Base-by-base conservation (phyloP, 2,797 vertebrate genomes). In the Iguana delicatissima region DNA sequence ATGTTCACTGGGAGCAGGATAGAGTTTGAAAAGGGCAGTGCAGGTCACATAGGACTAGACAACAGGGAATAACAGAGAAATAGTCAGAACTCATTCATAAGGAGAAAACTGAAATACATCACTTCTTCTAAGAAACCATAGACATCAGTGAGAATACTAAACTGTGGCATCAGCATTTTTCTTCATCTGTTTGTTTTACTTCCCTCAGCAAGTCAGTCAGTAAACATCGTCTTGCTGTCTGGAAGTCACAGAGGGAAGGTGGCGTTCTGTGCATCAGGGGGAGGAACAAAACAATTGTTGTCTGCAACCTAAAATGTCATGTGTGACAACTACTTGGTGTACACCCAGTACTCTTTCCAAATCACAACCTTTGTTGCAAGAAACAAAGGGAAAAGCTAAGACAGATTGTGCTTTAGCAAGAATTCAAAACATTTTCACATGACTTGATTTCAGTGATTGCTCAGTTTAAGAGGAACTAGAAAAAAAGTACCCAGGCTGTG, bases 371-470 rank as follows among this genome's bases (percentile, higher is more conserved):
- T 93, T 87, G 92, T 84, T 74, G 32, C n/a, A 81, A 85, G 20
- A 91, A 79, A 79, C 10, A 83, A 52, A 77, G 6, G 87, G 74
- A 91, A 92, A 84, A 89, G n/a, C n/a, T 38, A 79, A 76, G 55
- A 52, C 32, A 92, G 57, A 84, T 89, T 92, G 67, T 80, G 67
- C 87, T 87, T 69, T 74, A 84, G 62, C 93, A 91, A 85, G 91
- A 72, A 18, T 93, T 89, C 86, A 95, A 89, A 93, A 6, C 73
- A 91, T 90, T 35, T 85, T 26, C 73, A 59, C 91, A 85, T 91
- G 24, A 38, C 86, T 89, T 85, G n/a, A 35, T 32, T 0, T 6
- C 76, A 88, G 46, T 80, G 57, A 6, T 74, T 83, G 55, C 57
- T 90, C 88, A 86, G 93, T 77, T 80, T 80, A 73, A 42, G 52